Base-by-base conservation (phyloP, 1,140 invertebrate genomes). In the Carcinoscorpius rotundicauda region DNA sequence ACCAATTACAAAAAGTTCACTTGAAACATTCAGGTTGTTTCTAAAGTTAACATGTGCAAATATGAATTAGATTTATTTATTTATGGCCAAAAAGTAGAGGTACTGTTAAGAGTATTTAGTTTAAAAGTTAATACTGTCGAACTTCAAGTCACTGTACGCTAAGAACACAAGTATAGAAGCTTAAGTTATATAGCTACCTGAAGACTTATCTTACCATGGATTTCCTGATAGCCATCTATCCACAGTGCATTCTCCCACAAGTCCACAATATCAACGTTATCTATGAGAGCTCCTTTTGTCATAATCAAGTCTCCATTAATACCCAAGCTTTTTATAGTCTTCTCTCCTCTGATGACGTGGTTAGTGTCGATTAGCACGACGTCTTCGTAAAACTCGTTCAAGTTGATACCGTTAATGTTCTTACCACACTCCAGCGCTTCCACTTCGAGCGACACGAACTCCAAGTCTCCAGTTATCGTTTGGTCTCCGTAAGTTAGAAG, bases 191-290 rank as follows among this genome's bases (percentile, higher is more conserved):
- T 0, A 29, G 29, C 29, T 29, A 29, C 29, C 29, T 29, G 29
- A 29, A 29, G 0, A 29, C 2, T 29, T 29, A 4, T 10, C 50
- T 63, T 66, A 68, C 67, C 67, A 9, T n/a, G 56, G 48, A 71
- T 64, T 8, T 56, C 52, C 53, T 71, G 65, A 60, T 58, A 6
- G 3, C 52, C 66, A 52, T 67, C 55, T 29, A 11, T 52, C 65
- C 67, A 69, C 53, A 71, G 51, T 0, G 62, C 51, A 56, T 71
- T 63, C 3, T 52, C 48, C 65, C 66, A 71, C 50, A 71, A 56
- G 51, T 71, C 65, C 1, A 8, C 53, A 55, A 71, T n/a, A 62
- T 71, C 62, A 4, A 69, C 29, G 1, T 56, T 61, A 59, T 64
- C 66, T 8, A 71, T 63, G 5, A 55, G 57, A 5, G 62, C 58